Base-by-base conservation (phyloP, 2,113 vertebrate genomes). In the Centrocercus urophasianus region DNA sequence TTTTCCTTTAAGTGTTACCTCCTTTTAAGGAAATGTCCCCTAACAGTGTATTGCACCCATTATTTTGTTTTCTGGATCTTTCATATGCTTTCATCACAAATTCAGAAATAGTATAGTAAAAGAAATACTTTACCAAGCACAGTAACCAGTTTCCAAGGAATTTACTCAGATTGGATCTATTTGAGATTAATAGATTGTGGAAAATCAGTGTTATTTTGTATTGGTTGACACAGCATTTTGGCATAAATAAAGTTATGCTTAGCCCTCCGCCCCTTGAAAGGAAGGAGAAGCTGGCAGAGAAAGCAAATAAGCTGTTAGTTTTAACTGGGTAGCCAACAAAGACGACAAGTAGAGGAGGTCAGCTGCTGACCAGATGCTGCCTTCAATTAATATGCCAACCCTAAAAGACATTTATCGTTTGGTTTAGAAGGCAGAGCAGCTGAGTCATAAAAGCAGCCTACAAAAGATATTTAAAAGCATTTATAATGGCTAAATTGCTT, bases 361-460 rank as follows among this genome's bases (percentile, higher is more conserved):
- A 98, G 97, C 97, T 98, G 98, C 98, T 98, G 98, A 97, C 98
- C 98, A 98, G 97, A 98, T 98, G 98, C 97, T 98, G 97, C 96
- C 97, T 98, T 98, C 98, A 98, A 98, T 98, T 98, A 98, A 97
- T 98, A 98, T 98, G 97, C 97, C 96, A 96, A 92, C 86, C 94
- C 95, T 97, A 96, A 97, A 97, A 97, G 97, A 97, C 97, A 96
- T 97, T 98, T 98, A 97, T 98, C 90, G 74, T 90, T 97, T 72
- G 88, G 89, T 97, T 96, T 97, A 97, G 60, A 97, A 97, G 93
- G 96, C 79, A 94, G 96, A 97, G 93, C 97, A 98, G 97, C 96
- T 97, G 97, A 98, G 96, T 97, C 96, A 97, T 98, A 98, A 98
- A 96, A 97, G 88, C 94, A 93, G 92, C 91, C 93, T 93, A 97